These are phyloP conservation scores for Menidia menidia DNA, from an alignment of 2,797 vertebrate genomes.

Conservation along the genomic window DNA sequence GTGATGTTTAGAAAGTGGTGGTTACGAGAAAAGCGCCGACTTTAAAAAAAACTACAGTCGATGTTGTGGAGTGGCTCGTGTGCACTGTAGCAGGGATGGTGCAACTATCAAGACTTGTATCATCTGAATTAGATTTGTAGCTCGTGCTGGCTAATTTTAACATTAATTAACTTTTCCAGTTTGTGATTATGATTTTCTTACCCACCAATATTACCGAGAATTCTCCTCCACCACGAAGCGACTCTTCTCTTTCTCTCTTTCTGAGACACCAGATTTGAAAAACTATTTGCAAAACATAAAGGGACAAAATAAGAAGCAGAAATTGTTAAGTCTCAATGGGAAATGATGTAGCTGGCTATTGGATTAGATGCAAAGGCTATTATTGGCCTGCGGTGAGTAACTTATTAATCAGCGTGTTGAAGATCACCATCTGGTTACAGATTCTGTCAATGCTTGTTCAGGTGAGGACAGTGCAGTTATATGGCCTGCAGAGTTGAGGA, in stretches of 20 bases:
- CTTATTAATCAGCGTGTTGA: too few relatives aligned
- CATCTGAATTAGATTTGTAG: too few relatives aligned
- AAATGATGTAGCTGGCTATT: not conserved
- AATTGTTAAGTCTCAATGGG: not conserved
- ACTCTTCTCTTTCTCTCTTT: too few relatives aligned
- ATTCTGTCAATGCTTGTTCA: too few relatives aligned
- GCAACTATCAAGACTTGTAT: constrained; percentile 3
- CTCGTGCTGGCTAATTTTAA: too few relatives aligned
- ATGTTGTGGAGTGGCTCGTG: not conserved
- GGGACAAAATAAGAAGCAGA: not conserved
- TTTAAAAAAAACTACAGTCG: not conserved
- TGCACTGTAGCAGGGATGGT: not conserved
- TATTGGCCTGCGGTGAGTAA: too few relatives aligned
- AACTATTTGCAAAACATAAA: not conserved
- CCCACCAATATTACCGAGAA: too few relatives aligned
- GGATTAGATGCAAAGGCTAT: too few relatives aligned
- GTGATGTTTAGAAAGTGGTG: constrained; percentile 17
- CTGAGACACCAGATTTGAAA: not conserved
- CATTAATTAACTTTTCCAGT: too few relatives aligned
- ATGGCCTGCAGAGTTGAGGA: not conserved
- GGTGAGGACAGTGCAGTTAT: not conserved
- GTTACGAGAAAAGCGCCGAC: not conserved
- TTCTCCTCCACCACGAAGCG: too few relatives aligned
- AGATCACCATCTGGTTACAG: too few relatives aligned
- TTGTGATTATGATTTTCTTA: too few relatives aligned